phyloP scores from a whole-genome alignment of 2,113 vertebrate species.

The Dipodomys stephensi region DNA sequence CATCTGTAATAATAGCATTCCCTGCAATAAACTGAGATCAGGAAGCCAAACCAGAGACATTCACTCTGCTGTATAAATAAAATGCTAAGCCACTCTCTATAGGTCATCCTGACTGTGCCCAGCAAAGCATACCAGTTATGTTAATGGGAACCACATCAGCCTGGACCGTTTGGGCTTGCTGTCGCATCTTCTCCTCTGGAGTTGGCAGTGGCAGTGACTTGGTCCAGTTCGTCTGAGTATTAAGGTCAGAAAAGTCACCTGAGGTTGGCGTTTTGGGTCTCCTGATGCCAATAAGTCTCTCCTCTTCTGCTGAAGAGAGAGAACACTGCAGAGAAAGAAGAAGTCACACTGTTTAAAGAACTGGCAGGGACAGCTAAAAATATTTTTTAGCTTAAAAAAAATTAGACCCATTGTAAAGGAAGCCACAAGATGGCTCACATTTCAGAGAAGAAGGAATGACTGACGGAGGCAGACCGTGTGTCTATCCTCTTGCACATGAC shows the following conservation, averaged over 20 bases:
- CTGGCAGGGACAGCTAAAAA: conserved; percentile 20
- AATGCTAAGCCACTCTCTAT: not conserved
- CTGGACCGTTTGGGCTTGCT: conserved; percentile 93
- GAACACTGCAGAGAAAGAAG: conserved; percentile 85
- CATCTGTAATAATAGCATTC: not conserved
- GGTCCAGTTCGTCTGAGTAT: conserved; percentile 91
- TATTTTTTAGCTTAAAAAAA: not conserved
- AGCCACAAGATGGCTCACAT: not conserved
- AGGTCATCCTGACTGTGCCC: not conserved
- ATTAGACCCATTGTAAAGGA: not conserved
- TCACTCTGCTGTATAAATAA: not conserved
- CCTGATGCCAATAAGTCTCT: conserved; percentile 90
- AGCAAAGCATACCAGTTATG: conserved; percentile 92
- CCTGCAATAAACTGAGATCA: not conserved
- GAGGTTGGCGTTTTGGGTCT: conserved; percentile 90
- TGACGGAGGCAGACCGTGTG: not conserved
- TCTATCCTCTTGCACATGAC: not conserved
- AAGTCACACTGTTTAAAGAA: not conserved
- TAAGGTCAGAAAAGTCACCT: conserved; percentile 88
- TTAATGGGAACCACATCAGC: conserved; percentile 97
- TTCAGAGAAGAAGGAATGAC: conserved; percentile 15
- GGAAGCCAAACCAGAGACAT: not conserved
- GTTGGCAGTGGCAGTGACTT: conserved; percentile 93
- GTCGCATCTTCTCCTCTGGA: conserved; percentile 98
- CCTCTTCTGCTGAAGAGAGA: conserved; percentile 91